Evolutionary conservation across 2,888 invertebrate species (phyloP).

Genomic region (Pedicia rivosa): DNA sequence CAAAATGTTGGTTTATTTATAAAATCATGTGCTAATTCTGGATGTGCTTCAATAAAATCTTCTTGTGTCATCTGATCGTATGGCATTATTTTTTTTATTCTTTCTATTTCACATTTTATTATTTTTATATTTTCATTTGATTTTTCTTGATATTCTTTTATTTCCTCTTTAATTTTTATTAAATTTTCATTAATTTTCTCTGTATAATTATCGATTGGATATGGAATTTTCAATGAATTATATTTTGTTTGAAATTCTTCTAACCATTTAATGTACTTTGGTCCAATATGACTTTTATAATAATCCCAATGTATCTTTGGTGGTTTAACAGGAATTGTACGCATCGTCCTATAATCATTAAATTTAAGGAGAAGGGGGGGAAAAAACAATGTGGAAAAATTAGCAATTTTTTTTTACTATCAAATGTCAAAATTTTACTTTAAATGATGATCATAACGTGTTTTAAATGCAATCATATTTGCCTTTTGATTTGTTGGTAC

Average conservation of each 20-base stretch:
- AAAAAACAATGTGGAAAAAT: too few relatives aligned
- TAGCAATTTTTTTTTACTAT: too few relatives aligned
- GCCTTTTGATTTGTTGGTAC: too few relatives aligned
- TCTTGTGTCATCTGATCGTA: constrained; percentile 78
- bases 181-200: constrained; percentile 46
- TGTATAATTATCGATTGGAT: constrained; percentile 53
- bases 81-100: constrained; percentile 47
- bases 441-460: too few relatives aligned
- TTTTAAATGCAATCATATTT: too few relatives aligned
- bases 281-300: not conserved
- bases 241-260: constrained; percentile 73
- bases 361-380: too few relatives aligned
- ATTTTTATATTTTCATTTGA: constrained; percentile 23
- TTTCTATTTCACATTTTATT: constrained; percentile 41
- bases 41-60: constrained; percentile 56
- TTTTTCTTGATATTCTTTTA: constrained; percentile 7
- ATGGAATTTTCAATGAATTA: constrained; percentile 52
- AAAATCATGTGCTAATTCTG: constrained; percentile 50
- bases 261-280: constrained; percentile 40
- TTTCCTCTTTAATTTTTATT: constrained; percentile 32
- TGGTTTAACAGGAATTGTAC: not conserved
- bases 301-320: constrained; percentile 2
- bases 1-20: constrained; percentile 64
- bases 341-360: too few relatives aligned
- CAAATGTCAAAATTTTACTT: too few relatives aligned